Percentiles rank a stretch among this genome's conserved stretches.
Conservation (phyloP, 2,888 invertebrate species). For the Itoplectis maculator region DNA sequence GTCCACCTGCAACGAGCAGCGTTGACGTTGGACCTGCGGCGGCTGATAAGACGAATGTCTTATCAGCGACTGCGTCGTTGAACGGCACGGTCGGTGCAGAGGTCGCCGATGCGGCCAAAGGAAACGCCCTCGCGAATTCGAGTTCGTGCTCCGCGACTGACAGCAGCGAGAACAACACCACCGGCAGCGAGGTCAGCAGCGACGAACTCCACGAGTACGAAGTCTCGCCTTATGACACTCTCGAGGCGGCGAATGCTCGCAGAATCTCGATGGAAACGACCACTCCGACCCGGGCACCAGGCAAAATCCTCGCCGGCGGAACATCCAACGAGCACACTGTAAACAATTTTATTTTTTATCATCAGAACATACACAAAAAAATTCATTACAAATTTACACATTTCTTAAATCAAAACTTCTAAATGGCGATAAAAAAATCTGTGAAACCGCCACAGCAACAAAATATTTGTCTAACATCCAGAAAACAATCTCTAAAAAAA, state of each 20-base stretch:
- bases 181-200: slow-evolving; percentile 79
- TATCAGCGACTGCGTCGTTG: slow-evolving; percentile 57
- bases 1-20: slow-evolving; percentile 1
- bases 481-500: not conserved
- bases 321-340: not conserved
- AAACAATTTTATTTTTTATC: too few relatives aligned
- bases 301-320: not conserved
- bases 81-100: slow-evolving; percentile 44
- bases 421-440: slow-evolving; percentile 10
- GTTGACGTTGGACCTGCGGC: slow-evolving; percentile 44
- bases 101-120: slow-evolving; percentile 9
- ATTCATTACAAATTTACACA: too few relatives aligned
- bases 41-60: slow-evolving; percentile 62
- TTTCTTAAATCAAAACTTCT: too few relatives aligned
- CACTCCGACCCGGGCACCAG: not conserved
- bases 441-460: too few relatives aligned
- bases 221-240: slow-evolving; percentile 68
- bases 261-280: not conserved
- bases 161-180: slow-evolving; percentile 76
- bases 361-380: not conserved
- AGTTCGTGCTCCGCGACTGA: slow-evolving; percentile 71
- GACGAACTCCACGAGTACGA: slow-evolving; percentile 81
- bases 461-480: too few relatives aligned
- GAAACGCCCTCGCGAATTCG: slow-evolving; percentile 42
- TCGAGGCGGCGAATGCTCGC: slow-evolving; percentile 4